Conservation (phyloP, 2,113 vertebrate species). For the Microtus pennsylvanicus region DNA sequence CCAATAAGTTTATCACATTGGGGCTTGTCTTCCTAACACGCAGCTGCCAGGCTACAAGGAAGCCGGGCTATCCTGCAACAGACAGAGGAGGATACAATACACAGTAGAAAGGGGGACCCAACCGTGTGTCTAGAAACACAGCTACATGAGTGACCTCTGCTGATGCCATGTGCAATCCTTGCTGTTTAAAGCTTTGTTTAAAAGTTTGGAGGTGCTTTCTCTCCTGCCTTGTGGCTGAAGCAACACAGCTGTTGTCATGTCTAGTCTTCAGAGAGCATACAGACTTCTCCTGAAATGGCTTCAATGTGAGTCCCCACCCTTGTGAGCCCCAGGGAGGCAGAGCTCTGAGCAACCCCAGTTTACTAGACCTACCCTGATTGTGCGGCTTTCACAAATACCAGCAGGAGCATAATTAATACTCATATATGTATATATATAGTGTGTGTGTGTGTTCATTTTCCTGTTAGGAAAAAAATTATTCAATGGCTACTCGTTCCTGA, state of each 20-base stretch:
- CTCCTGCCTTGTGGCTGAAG: not conserved
- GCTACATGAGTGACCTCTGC: not conserved
- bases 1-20: not conserved
- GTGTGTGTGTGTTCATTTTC: not conserved
- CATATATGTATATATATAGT: too few relatives aligned
- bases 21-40: not conserved
- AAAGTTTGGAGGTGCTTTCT: not conserved
- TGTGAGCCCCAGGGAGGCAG: not conserved
- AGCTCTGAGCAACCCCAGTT: not conserved
- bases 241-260: not conserved
- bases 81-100: not conserved
- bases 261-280: not conserved
- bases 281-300: not conserved
- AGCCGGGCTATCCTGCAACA: not conserved
- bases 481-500: conserved; percentile 16
- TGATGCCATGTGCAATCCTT: not conserved
- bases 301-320: not conserved
- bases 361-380: not conserved
- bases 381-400: not conserved
- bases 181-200: not conserved
- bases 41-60: not conserved
- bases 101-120: not conserved
- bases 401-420: not conserved
- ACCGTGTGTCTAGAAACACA: not conserved
- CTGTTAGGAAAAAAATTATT: conserved; percentile 4